These are phyloP conservation scores for Cheirogaleus major DNA, from an alignment of 2,797 vertebrate genomes.

Conservation along the genomic window DNA sequence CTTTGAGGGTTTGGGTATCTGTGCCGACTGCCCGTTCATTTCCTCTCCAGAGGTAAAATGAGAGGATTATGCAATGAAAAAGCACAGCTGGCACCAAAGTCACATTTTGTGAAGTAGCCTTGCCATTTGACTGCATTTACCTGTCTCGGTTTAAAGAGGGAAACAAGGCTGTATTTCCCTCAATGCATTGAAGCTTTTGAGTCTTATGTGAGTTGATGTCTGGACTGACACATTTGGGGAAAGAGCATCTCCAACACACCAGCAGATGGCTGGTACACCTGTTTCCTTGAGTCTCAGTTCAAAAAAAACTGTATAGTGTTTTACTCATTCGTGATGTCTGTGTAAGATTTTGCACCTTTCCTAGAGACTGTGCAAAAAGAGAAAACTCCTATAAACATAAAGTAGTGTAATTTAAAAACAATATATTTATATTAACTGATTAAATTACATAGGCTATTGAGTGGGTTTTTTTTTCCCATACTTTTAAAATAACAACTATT, in stretches of 20 bases:
- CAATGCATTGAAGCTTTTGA: neutral
- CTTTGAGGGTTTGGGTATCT: neutral
- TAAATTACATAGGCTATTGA: neutral
- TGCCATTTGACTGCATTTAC: neutral
- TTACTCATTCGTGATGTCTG: neutral
- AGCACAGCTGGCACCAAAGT: neutral
- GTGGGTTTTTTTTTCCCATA: too few species aligned
- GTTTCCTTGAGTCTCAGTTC: slow-evolving; percentile 30
- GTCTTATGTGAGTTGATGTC: neutral
- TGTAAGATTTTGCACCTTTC: slow-evolving; percentile 17
- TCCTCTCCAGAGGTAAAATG: neutral
- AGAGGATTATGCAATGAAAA: neutral
- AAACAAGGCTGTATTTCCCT: neutral
- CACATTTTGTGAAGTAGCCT: neutral
- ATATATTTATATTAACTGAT: neutral
- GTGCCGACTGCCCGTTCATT: accelerated
- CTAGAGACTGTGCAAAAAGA: neutral
- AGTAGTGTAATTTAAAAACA: neutral
- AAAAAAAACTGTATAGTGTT: neutral
- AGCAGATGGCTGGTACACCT: slow-evolving; percentile 63
- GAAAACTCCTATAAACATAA: neutral
- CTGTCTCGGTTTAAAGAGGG: neutral
- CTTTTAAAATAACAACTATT: neutral
- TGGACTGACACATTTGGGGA: slow-evolving; percentile 7
- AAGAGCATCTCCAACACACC: neutral